These are phyloP conservation scores for Leucoptera coffeella DNA, from an alignment of 2,888 invertebrate genomes.

Conservation along the genomic window DNA sequence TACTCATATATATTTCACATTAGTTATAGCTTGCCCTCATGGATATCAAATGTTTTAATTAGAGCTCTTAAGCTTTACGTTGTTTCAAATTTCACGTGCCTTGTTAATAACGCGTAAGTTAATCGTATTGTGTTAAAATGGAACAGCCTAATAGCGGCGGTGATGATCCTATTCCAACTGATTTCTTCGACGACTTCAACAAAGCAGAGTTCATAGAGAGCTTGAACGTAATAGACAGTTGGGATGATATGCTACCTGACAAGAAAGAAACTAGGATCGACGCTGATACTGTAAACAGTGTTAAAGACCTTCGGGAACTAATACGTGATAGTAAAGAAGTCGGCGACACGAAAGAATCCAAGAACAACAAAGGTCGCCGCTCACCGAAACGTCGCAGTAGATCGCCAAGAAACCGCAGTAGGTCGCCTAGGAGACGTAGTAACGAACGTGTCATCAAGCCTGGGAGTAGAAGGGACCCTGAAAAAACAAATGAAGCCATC, in stretches of 20 bases:
- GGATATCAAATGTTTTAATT: not conserved
- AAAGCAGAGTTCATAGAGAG: slow-evolving; percentile 42
- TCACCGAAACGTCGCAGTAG: not conserved
- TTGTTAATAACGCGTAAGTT: no score
- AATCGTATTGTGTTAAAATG: slow-evolving; percentile 11
- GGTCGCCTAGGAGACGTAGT: not conserved
- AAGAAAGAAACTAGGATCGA: slow-evolving; percentile 12
- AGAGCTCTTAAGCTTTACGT: not conserved
- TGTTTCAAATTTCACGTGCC: no score
- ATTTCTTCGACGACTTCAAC: slow-evolving; percentile 41
- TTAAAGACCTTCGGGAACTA: slow-evolving; percentile 23
- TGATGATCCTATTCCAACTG: slow-evolving; percentile 37
- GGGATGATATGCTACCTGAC: slow-evolving; percentile 18
- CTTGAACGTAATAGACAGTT: slow-evolving; percentile 39
- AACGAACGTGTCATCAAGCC: slow-evolving; percentile 29
- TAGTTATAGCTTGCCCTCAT: no score
- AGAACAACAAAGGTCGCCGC: not conserved
- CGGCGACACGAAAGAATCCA: not conserved
- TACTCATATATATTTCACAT: no score
- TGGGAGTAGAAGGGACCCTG: slow-evolving; percentile 36
- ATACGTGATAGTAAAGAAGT: slow-evolving; percentile 11
- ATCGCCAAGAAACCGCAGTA: slow-evolving; percentile 1
- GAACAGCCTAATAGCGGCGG: slow-evolving; percentile 10
- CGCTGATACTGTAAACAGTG: slow-evolving; percentile 15
- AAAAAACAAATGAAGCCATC: slow-evolving; percentile 37